Conservation (phyloP, 35 echinoderm and acorn worm genomes). For the Patiria miniata region DNA sequence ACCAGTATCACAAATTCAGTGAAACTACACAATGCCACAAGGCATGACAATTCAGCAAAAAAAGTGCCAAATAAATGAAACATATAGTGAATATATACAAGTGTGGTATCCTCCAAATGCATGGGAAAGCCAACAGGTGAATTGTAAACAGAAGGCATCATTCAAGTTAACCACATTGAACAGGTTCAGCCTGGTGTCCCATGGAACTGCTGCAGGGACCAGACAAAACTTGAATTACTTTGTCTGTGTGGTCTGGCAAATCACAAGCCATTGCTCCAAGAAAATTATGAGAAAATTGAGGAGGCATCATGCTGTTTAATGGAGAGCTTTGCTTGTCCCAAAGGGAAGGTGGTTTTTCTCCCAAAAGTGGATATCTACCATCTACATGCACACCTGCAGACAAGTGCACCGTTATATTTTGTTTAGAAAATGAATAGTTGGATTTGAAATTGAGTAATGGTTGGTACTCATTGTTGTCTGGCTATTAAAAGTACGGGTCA, state of each 20-base stretch:
- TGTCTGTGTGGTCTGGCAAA: slow-evolving; percentile 2
- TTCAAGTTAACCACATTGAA: slow-evolving; percentile 1
- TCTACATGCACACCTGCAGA: background rate
- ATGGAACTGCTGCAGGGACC: background rate
- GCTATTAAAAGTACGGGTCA: too few relatives aligned
- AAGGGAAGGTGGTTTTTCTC: background rate
- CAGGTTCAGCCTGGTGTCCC: background rate
- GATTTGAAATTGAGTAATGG: background rate
- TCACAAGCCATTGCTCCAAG: background rate
- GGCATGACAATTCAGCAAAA: too few relatives aligned
- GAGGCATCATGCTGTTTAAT: background rate
- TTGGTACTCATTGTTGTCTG: too few relatives aligned
- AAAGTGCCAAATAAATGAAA: too few relatives aligned
- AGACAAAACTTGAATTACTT: slow-evolving; percentile 6
- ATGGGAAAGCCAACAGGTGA: too few relatives aligned
- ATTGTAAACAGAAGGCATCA: background rate
- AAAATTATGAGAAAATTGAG: background rate
- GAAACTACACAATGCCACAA: too few relatives aligned
- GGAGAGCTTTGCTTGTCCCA: background rate
- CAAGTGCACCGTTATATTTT: background rate
- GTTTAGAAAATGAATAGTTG: background rate
- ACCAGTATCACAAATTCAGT: too few relatives aligned
- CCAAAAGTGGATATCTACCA: too few relatives aligned
- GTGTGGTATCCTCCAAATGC: too few relatives aligned
- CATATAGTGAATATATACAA: too few relatives aligned